Percentiles rank a stretch among this genome's conserved stretches.
These are phyloP conservation scores for Conchocele bisecta DNA, from an alignment of 2,888 invertebrate genomes.

Conservation along the genomic window DNA sequence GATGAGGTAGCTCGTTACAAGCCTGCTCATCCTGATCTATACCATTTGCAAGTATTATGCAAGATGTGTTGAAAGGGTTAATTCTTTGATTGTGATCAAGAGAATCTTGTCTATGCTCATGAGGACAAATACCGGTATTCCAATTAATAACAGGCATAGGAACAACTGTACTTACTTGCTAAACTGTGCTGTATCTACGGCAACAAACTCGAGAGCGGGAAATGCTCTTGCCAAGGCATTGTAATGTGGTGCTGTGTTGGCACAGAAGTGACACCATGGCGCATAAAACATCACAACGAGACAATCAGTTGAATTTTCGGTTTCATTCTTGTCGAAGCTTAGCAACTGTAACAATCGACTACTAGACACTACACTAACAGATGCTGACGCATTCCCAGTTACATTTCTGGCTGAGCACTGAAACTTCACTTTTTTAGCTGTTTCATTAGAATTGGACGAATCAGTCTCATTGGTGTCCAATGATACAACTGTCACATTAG, in stretches of 20 bases:
- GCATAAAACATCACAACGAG: slow-evolving; percentile 94
- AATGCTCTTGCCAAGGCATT: slow-evolving; percentile 95
- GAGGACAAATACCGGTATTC: too few relatives aligned
- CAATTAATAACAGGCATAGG: too few relatives aligned
- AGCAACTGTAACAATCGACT: slow-evolving; percentile 88
- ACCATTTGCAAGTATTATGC: too few relatives aligned
- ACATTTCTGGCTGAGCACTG: slow-evolving; percentile 74
- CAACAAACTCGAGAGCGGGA: slow-evolving; percentile 93
- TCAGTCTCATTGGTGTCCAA: slow-evolving; percentile 32
- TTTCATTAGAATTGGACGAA: slow-evolving; percentile 57
- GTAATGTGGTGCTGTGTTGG: slow-evolving; percentile 93
- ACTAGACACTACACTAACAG: slow-evolving; percentile 87
- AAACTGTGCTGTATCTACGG: slow-evolving; percentile 94
- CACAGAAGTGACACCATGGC: slow-evolving; percentile 94
- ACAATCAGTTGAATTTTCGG: slow-evolving; percentile 81
- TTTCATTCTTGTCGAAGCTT: slow-evolving; percentile 85
- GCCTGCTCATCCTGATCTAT: too few relatives aligned
- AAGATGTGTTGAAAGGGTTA: too few relatives aligned
- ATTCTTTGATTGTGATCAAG: too few relatives aligned
- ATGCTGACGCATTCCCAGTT: slow-evolving; percentile 67
- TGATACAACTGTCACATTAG: too few relatives aligned
- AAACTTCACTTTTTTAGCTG: slow-evolving; percentile 73
- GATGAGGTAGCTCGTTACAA: too few relatives aligned
- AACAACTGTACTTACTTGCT: slow-evolving; percentile 81
- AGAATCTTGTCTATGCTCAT: too few relatives aligned